Evolutionary conservation across 2,113 vertebrate species (phyloP), one percentile per base, ranked within the genome.

Genomic region (Ovibos moschatus): DNA sequence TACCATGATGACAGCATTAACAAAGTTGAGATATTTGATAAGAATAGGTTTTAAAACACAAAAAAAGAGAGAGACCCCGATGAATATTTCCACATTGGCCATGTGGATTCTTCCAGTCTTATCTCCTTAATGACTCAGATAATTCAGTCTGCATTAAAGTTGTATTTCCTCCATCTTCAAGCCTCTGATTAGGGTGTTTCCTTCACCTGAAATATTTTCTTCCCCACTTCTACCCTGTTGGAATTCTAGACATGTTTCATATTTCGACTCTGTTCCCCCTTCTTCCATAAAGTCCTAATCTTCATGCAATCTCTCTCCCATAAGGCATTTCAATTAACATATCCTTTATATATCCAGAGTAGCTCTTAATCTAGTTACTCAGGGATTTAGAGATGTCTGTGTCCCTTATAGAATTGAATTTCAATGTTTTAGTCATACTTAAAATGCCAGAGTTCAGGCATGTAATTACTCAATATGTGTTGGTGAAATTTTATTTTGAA

Each of bases 401-500:
- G 25, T 90, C 7, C 19, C 43, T 82, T n/a, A 28, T 8, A 55
- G 62, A 45, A 45, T 67, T 30, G 8, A 47, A 91, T 55, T 58
- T 62, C 43, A 89, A n/a, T 58, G 21, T 60, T 64, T 57, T 78
- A 81, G 30, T 94, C 60, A 50, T 55, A 62, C 23, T 40, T 84
- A 51, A 33, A 84, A 60, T 36, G 40, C 50, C 88, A 60, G 64
- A 79, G 85, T 15, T 62, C 60, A 57, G n/a, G 21, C 43, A 57
- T 8, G 84, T 47, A 88, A 47, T 74, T 84, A 43, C 25, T 81
- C 62, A 16, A 43, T 89, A 62, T 79, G 74, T 64, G 40, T 67
- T 90, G 51, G 5, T 82, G 79, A 53, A 87, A 82, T 82, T 51
- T n/a, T 7, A 53, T n/a, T 92, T 94, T 47, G 79, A 86, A 84